Evolutionary conservation across 2,797 vertebrate genomes (phyloP).

Genomic region (Poecilia velifera): DNA sequence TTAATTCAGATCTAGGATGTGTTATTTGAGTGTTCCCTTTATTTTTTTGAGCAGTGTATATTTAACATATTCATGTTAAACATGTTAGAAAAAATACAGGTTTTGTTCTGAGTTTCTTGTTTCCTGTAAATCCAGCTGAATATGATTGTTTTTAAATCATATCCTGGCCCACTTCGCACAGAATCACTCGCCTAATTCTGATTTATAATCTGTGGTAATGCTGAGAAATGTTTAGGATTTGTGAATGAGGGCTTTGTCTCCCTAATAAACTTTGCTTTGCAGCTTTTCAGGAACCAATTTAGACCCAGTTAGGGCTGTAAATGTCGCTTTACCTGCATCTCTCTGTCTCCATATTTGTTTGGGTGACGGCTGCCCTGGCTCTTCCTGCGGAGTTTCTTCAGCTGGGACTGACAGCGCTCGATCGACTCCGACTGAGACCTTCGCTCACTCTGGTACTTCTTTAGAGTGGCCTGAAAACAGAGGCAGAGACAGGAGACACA

Average conservation of each 20-base stretch:
- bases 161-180: conserved; percentile 41
- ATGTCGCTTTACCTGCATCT: conserved; percentile 83
- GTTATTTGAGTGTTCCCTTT: too few relatives aligned
- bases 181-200: conserved; percentile 29
- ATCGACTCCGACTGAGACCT: conserved; percentile 86
- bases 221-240: conserved; percentile 32
- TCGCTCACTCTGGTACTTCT: conserved; percentile 88
- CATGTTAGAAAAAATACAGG: neutral
- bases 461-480: conserved; percentile 82
- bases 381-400: conserved; percentile 88
- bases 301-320: neutral
- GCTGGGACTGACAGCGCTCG: conserved; percentile 87
- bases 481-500: neutral
- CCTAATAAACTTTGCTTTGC: conserved; percentile 10
- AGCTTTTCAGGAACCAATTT: neutral
- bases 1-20: too few relatives aligned
- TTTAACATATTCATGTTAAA: neutral
- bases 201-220: conserved; percentile 42
- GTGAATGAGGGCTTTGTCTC: conserved; percentile 3
- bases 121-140: conserved; percentile 61
- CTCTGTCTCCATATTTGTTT: conserved; percentile 88
- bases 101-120: neutral
- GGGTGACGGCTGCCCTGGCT: conserved; percentile 87
- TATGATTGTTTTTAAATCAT: conserved; percentile 64
- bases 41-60: too few relatives aligned